Base-by-base conservation (phyloP, 2,113 vertebrate genomes). In the Pterocles gutturalis region DNA sequence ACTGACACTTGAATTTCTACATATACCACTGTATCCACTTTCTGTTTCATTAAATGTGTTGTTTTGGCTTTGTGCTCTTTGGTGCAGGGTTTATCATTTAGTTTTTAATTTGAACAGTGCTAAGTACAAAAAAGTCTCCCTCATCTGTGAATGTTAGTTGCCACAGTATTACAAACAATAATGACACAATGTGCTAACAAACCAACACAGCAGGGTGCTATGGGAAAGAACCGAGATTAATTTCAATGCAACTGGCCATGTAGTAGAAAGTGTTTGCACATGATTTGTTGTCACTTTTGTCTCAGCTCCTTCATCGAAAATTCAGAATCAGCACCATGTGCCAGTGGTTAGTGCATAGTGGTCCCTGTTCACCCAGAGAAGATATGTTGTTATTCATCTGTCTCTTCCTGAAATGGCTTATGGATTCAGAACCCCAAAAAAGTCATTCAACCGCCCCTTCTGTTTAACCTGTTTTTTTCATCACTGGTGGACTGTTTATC, bases 151-250 rank as follows among this genome's bases (percentile, higher is more conserved):
- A 43, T 1, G 6, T 78, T 73, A 95, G 69, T 79, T 93, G 88
- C 83, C 72, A 78, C 17, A 43, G 88, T n/a, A 83, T 60, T 81
- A 61, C 71, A 81, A 95, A 92, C 76, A 93, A 93, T 61, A 89
- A 46, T n/a, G 82, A 93, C 69, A 96, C 70, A 55, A 84, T 75
- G 83, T 89, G 72, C 83, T 95, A 95, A 94, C 83, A 96, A 94
- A 95, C 53, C 83, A 93, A 36, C 90, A 82, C 92, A 95, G 88
- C 83, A 65, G 80, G 90, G 69, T 93, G 83, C 88, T 84, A 71
- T 92, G 86, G 86, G 92, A 97, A 94, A 94, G 85, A 90, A 28
- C 76, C 9, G 24, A 87, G 60, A 84, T 83, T 88, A 58, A 53
- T 94, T 96, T 81, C 80, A 86, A 2, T 57, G 31, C 0, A 1